Evolutionary conservation across 1,140 invertebrate genomes (phyloP).

Genomic region (Capitella teleta): DNA sequence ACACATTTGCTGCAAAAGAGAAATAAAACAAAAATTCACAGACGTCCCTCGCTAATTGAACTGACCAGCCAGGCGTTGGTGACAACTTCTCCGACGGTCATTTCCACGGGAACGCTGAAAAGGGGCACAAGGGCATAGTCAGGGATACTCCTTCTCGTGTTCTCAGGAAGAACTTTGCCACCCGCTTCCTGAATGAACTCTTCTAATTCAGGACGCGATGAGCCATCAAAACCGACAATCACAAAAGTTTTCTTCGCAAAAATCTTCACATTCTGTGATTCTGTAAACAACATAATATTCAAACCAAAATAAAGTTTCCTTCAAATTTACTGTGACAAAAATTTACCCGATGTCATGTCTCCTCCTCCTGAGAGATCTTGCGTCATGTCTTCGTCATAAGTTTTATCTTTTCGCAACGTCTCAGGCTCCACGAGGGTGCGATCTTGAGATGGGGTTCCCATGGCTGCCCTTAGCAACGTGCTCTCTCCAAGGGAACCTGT

Average conservation of each 20-base stretch:
- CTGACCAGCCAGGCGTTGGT: slow-evolving; percentile 39
- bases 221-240: slow-evolving; percentile 3
- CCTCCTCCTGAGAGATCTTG: too few relatives aligned
- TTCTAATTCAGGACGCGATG: background rate
- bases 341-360: too few relatives aligned
- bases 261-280: background rate
- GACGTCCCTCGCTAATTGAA: background rate
- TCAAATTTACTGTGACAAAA: too few relatives aligned
- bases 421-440: too few relatives aligned
- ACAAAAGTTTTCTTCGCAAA: background rate
- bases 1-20: slow-evolving; percentile 44
- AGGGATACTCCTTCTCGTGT: slow-evolving; percentile 14
- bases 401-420: too few relatives aligned
- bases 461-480: slow-evolving; percentile 8
- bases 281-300: too few relatives aligned
- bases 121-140: slow-evolving; percentile 36
- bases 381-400: too few relatives aligned
- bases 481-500: too few relatives aligned
- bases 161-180: background rate
- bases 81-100: slow-evolving; percentile 30
- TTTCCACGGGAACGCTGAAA: slow-evolving; percentile 26
- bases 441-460: too few relatives aligned
- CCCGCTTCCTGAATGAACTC: background rate
- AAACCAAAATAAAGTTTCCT: too few relatives aligned
- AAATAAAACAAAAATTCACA: background rate